Evolutionary conservation across 2,888 invertebrate species (phyloP).

Genomic region (Ormyrus labotus): DNA sequence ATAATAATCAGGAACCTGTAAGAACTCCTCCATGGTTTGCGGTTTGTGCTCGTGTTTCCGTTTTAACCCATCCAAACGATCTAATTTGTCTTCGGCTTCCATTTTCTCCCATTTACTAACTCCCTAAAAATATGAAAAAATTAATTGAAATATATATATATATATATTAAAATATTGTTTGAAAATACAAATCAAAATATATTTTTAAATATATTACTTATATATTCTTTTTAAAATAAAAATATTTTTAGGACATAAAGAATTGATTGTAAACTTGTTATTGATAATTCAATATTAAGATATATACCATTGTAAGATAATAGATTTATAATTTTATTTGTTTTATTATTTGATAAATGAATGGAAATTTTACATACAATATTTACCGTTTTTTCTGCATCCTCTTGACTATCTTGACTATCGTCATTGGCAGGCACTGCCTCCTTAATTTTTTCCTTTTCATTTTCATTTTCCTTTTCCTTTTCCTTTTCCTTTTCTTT

Average conservation of each 20-base stretch:
- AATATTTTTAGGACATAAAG: too few species aligned
- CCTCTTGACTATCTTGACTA: constrained; percentile 73
- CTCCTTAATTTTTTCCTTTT: constrained; percentile 44
- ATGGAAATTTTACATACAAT: too few species aligned
- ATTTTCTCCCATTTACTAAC: constrained; percentile 74
- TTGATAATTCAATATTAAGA: too few species aligned
- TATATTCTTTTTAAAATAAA: too few species aligned
- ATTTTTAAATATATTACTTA: too few species aligned
- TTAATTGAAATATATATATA: neutral
- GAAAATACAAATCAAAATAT: too few species aligned
- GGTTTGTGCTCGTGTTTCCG: constrained; percentile 81
- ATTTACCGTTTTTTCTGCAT: constrained; percentile 64
- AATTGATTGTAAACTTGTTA: too few species aligned
- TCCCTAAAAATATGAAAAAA: constrained; percentile 61
- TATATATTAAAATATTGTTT: constrained; percentile 26
- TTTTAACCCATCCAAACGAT: constrained; percentile 94
- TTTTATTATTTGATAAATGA: too few species aligned
- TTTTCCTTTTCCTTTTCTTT: constrained; percentile 13
- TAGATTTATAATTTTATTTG: too few species aligned
- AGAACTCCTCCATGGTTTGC: constrained; percentile 92
- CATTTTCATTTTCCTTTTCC: constrained; percentile 34
- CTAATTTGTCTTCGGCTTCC: constrained; percentile 77
- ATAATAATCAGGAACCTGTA: constrained; percentile 89
- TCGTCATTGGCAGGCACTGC: constrained; percentile 64
- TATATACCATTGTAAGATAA: too few species aligned